Base-by-base conservation (phyloP, 2,797 vertebrate species). In the Buphagus erythrorhynchus region DNA sequence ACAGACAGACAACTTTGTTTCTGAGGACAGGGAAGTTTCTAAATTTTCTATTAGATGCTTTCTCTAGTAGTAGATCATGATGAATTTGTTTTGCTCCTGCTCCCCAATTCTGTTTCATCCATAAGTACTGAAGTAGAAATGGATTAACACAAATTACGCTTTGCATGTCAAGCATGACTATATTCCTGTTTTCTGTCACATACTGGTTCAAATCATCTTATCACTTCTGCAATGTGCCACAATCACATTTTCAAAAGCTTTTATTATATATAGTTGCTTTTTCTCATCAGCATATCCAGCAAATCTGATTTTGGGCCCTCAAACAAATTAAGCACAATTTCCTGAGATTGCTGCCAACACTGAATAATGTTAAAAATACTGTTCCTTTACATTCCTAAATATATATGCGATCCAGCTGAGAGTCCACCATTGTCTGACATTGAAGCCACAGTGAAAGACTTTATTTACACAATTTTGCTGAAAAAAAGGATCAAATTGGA, bases 21-120 rank as follows among this genome's bases (percentile, higher is more conserved):
- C 36, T 61, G 45, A 93, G 11, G 13, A 51, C 35, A 31, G 6
- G 16, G 45, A 63, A 26, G 48, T 40, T 84, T 77, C n/a, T 62
- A 33, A 40, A 69, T 49, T 80, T 74, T 59, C 16, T 63, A 6
- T 46, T 28, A 59, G 17, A 49, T 40, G 26, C 13, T 78, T 78
- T 54, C 1, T 3, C 20, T 57, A 13, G 26, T 28, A 21, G 19
- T 5, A 76, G 22, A 13, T 51, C 28, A 38, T 0, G 0, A n/a
- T 7, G 5, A 52, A 68, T 36, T 68, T 19, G 79, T 75, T 78
- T 76, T 75, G 36, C 33, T 71, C 25, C 25, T 2, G 2, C 28
- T 78, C 21, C 11, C 29, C 24, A 88, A 13, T 57, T 77, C 18
- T 72, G 21, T 71, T 89, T 78, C 12, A 85, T 63, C n/a, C 5